phyloP scores from a whole-genome alignment of 2,888 invertebrate genomes.

The Micoletzkya japonica region DNA sequence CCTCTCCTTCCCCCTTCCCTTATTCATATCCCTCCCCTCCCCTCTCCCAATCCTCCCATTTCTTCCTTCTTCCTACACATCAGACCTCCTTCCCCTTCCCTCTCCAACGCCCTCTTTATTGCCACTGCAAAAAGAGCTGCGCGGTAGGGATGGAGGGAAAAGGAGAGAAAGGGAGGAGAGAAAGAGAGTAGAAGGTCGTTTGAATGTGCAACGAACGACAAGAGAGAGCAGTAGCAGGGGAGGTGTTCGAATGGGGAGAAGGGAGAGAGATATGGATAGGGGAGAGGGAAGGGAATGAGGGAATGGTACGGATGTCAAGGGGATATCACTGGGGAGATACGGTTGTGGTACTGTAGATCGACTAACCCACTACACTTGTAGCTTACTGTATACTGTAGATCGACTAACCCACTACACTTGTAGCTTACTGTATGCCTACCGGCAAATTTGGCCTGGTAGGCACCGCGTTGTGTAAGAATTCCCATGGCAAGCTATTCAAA shows the following conservation, averaged over 20 bases:
- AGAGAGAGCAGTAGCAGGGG: neutral
- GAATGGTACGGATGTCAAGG: neutral
- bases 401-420: no score
- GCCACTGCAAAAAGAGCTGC: constrained; percentile 21
- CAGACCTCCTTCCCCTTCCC: neutral
- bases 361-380: no score
- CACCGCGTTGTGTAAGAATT: no score
- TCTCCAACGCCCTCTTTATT: constrained; percentile 19
- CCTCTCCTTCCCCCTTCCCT: constrained; percentile 1
- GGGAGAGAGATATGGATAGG: constrained; percentile 1
- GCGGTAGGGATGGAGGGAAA: constrained; percentile 3
- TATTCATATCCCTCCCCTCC: constrained; percentile 14
- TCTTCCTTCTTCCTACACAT: neutral
- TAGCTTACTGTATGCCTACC: no score
- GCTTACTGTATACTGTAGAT: no score
- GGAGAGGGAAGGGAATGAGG: neutral
- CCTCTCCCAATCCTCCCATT: neutral
- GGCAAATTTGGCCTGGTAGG: no score
- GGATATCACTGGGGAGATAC: no score
- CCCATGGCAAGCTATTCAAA: no score
- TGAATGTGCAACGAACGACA: constrained; percentile 2
- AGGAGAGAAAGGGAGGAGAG: neutral
- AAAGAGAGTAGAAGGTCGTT: neutral
- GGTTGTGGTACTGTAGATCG: no score
- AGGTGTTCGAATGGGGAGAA: neutral